Evolutionary conservation across 1,140 invertebrate genomes (phyloP), one percentile per base, ranked within the genome.

Genomic region (Sitobion miscanthi): DNA sequence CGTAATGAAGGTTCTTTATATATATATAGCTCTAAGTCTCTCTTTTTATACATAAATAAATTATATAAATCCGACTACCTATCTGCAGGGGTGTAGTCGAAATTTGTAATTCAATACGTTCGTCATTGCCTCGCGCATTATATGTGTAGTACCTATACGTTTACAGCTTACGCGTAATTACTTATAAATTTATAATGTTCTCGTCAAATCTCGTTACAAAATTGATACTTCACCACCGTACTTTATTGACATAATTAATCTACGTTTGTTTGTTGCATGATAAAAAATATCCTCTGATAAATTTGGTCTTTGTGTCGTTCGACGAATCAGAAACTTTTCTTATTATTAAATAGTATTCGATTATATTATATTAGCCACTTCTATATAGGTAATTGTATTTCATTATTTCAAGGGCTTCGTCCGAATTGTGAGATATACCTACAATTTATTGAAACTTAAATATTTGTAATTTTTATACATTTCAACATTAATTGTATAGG

Each of bases 1-100:
- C 20, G 23, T 69, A 69, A 62, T 30, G 57, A 90, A 90, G 54
- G 89, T 69, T 90, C 38, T 45, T 69, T 90, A n/a, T 90, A 69
- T 69, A 69, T 62, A 69, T 42, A 25, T 21, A 30, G 21, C 54
- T 54, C 17, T 86, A 86, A 30, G 42, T 86, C 42, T 25, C 38
- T 38, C n/a, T 30, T 23, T 49, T 7, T 77, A 89, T 35, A 38
- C 4, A 35, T 89, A 77, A n/a, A 77, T 77, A 69, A n/a, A 54
- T 52, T 42, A 35, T 89, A 54, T 23, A 89, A 2, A 23, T 38
- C 0, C 83, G 11, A 38, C 8, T 52, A 54, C 47, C 21, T 54
- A 23, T 54, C 42, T 42, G 42, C 17, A 21, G 2, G 14, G 47
- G 23, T 23, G 8, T 54, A 25, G 7, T 7, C 17, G 47, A n/a